Conservation (phyloP, 2,797 vertebrate species). For the Vultur gryphus region DNA sequence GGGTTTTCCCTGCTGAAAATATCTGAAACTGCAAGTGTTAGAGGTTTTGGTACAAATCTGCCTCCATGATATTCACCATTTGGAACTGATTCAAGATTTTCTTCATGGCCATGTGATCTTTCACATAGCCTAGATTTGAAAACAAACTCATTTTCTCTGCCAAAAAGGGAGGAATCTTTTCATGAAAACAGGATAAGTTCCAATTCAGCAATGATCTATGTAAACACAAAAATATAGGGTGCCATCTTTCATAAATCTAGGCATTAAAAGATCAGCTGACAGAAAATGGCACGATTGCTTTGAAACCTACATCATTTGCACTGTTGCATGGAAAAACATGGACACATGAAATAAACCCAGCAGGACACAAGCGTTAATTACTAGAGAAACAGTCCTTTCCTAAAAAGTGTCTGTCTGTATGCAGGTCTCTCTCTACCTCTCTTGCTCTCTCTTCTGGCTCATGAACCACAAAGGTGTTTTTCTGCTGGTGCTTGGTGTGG, state of each 20-base stretch:
- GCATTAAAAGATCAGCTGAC: conserved; percentile 30
- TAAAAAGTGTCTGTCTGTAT: not conserved
- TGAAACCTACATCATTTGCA: not conserved
- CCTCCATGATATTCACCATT: conserved; percentile 5
- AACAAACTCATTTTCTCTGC: conserved; percentile 9
- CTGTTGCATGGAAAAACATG: not conserved
- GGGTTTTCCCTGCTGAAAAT: conserved; percentile 37
- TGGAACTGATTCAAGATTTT: not conserved
- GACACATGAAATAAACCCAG: not conserved
- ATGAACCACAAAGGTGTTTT: not conserved
- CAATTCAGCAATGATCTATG: conserved; percentile 17
- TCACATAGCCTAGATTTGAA: conserved; percentile 15
- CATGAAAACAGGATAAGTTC: not conserved
- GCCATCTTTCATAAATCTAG: not conserved
- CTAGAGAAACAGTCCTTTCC: not conserved
- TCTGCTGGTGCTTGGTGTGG: not conserved
- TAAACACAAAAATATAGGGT: conserved; percentile 44
- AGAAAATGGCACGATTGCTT: not conserved
- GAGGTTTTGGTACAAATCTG: conserved; percentile 46
- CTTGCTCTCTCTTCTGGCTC: not conserved
- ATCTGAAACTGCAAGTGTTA: conserved; percentile 35
- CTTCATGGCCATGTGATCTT: conserved; percentile 34
- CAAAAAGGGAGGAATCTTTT: conserved; percentile 25
- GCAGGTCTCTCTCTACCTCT: not conserved
- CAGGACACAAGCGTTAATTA: not conserved